Base-by-base conservation (phyloP, 2,888 invertebrate species). In the Drosophila meridiana region DNA sequence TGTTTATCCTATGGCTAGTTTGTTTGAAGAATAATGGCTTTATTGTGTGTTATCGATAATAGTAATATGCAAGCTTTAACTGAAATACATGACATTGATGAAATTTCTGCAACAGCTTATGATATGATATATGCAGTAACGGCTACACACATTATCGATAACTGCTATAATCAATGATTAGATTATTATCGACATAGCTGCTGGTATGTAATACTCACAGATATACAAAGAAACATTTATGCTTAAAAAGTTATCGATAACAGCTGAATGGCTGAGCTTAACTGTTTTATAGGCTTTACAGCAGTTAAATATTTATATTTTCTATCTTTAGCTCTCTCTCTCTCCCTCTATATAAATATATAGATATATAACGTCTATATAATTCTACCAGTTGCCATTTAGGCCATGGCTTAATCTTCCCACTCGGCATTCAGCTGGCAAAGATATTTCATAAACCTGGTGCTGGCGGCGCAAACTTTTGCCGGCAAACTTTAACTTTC, bases 391-490 rank as follows among this genome's bases (percentile, higher is more conserved):
- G 14, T 9, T 40, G 3, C 14, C 38, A 4, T 9, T 40, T 1
- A 55, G 9, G 1, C 30, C 3, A 13, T 26, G 13, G 20, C 43
- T 20, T 26, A 34, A 9, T 55, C 55, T 5, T 11, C 26, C 8
- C 7, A 4, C 53, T 55, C 36, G 11, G n/a, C 20, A 8, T 4
- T 28, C 14, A 4, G 40, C n/a, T 40, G 42, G n/a, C 40, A 3
- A 28, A 32, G 30, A 56, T 14, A 40, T 48, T 48, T 38, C 30
- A 48, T 36, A 48, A 38, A 38, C 28, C 48, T 32, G 11, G 30
- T 32, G 11, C 14, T 20, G 40, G 11, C n/a, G 13, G 34, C 42
- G 32, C 28, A 56, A 69, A 66, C 56, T 61, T 70, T 52, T 28
- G 42, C 14, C 45, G 42, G 40, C 26, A 36, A 69, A 59, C 42